Evolutionary conservation across 1,140 invertebrate species (phyloP).

Genomic region (Diorhabda sublineata): DNA sequence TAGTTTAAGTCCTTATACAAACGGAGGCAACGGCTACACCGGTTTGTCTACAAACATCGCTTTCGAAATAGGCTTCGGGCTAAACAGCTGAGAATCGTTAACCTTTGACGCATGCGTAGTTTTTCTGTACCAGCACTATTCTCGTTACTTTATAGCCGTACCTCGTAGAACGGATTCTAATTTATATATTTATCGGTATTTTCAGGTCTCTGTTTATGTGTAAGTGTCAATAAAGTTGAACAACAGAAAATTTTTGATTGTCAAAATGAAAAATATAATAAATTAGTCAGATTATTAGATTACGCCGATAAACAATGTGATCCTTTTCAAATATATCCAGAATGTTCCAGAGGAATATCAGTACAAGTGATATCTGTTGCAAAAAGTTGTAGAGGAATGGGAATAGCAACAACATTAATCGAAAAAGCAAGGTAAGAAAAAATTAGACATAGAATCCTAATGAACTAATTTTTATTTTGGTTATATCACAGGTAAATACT

Average conservation of each 20-base stretch:
- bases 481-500: no score
- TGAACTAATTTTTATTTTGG: no score
- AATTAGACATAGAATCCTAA: neutral
- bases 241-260: neutral
- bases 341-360: constrained; percentile 5
- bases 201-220: neutral
- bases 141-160: no score
- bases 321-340: constrained; percentile 4
- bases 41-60: no score
- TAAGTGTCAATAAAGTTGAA: neutral
- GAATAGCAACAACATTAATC: neutral
- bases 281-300: constrained; percentile 4
- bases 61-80: no score
- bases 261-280: constrained; percentile 6
- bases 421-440: neutral
- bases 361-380: constrained; percentile 7
- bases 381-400: neutral
- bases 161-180: no score
- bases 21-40: no score
- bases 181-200: neutral
- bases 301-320: constrained; percentile 6
- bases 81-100: no score
- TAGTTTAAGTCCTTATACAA: no score
- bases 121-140: no score
- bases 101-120: no score